Evolutionary conservation across 2,888 invertebrate species (phyloP), one percentile per base, ranked within the genome.

Genomic region (Clusia tigrina): DNA sequence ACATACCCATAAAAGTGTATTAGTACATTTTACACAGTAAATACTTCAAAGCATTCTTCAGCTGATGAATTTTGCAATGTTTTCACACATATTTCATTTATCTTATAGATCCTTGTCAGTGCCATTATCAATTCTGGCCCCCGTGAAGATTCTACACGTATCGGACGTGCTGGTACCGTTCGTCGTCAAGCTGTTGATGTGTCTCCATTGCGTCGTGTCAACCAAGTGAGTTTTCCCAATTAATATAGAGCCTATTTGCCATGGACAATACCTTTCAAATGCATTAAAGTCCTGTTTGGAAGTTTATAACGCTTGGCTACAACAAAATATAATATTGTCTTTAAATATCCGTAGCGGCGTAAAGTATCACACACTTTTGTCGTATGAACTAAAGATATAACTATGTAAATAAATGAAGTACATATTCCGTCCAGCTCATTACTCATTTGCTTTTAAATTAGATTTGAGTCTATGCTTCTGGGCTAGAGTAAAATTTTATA

Each of bases 81-180:
- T 42, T 42, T 42, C n/a, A 42, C 22, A 25, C 10, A 3, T 2
- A 54, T 26, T 23, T 54, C 37, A 6, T 65, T 58, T 59, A 17
- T 2, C 23, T 71, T 77, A 0, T 56, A 94, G 90, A 88, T 94
- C 74, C 88, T 99, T 69, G 98, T 98, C 62, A 95, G 95, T 73
- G 98, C 98, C 67, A 97, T 99, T 79, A 98, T 99, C 81, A 98
- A 99, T 87, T 96, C 96, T 67, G 99, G 99, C 23, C 99, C 99
- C 56, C 91, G 99, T 82, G 99, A 99, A 91, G 99, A 99, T 84
- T 98, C 98, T 1, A 99, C 99, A 63, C 94, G 99, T 89, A 99
- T 99, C 81, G 99, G 99, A 85, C 94, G 99, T 81, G 98, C 98
- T 70, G 99, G 99, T 89, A 99, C 99, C 1, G 99, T 99, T n/a